These are phyloP conservation scores for Cheirogaleus major DNA, from an alignment of 2,797 vertebrate species.

Conservation along the genomic window DNA sequence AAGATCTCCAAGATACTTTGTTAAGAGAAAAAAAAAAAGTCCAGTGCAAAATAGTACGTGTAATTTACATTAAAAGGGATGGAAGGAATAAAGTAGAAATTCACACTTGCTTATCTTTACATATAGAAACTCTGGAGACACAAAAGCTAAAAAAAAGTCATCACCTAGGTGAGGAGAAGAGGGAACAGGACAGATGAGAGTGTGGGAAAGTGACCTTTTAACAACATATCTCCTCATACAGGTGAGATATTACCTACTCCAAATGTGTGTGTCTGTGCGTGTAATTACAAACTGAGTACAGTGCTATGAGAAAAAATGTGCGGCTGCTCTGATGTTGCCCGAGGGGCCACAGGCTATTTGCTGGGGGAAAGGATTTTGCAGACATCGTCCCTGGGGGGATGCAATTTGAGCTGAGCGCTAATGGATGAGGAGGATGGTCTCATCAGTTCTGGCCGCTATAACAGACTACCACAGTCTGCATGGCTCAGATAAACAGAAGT, in stretches of 20 bases:
- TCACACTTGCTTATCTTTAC: slow-evolving; percentile 25
- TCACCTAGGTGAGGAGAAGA: neutral
- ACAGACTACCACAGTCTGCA: neutral
- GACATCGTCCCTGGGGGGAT: neutral
- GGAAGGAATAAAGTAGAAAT: neutral
- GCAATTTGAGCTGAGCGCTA: neutral
- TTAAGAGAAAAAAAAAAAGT: neutral
- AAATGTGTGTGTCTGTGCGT: neutral
- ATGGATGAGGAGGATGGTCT: neutral
- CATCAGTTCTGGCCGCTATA: neutral
- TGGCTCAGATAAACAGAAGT: neutral
- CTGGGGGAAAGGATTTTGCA: neutral
- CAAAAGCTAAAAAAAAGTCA: slow-evolving; percentile 41
- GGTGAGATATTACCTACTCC: neutral
- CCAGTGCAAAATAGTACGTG: neutral
- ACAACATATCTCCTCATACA: neutral
- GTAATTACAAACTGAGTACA: neutral
- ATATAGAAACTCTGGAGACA: neutral
- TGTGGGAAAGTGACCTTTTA: neutral
- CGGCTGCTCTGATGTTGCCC: neutral
- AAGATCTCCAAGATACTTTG: neutral
- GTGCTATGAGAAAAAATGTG: neutral
- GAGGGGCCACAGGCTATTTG: neutral
- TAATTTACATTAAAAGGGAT: neutral
- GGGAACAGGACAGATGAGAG: neutral